Evolutionary conservation across 2,113 vertebrate species (phyloP), one percentile per base, ranked within the genome.

Genomic region (Lophura nycthemera): DNA sequence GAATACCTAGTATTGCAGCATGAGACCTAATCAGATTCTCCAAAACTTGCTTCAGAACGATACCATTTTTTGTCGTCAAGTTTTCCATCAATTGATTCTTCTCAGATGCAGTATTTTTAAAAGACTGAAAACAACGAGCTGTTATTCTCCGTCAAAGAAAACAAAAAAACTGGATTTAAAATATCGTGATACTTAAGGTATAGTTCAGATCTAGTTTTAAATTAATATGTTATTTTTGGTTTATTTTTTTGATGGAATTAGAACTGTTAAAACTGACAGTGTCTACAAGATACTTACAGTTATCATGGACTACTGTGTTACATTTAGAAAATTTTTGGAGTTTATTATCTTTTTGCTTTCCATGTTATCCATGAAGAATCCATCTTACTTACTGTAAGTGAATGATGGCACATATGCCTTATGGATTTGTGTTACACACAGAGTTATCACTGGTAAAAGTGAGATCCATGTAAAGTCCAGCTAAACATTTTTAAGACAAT

Each of bases 21-120:
- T 94, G 96, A 97, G 96, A 97, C 96, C 98, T 98, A 97, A 97
- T 98, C 97, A 97, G 97, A 97, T 97, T 97, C 98, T 97, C 97
- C 97, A 96, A 97, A 98, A 98, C 96, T 97, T 97, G 95, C 96
- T 97, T 96, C 95, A 65, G 79, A 97, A 95, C 48, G 54, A 97
- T 95, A 97, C 93, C 92, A 93, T 96, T 95, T 97, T 97, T 96
- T 96, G 93, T 95, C 93, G 86, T 86, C 69, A 20, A 88, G 87
- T 97, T 97, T 96, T 96, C 92, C 65, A 24, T 95, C 94, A 89
- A 25, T 94, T 96, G 92, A 89, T 95, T 97, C 92, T 96, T 65
- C 18, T 88, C 86, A 80, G 95, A 88, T 94, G 50, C 63, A 77
- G 83, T 84, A 79, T 96, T 96, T 97, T 91, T 93, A 96, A 94